Evolutionary conservation across 2,888 invertebrate species (phyloP), one percentile per base, ranked within the genome.

Genomic region (Pyrrhosoma nymphula): DNA sequence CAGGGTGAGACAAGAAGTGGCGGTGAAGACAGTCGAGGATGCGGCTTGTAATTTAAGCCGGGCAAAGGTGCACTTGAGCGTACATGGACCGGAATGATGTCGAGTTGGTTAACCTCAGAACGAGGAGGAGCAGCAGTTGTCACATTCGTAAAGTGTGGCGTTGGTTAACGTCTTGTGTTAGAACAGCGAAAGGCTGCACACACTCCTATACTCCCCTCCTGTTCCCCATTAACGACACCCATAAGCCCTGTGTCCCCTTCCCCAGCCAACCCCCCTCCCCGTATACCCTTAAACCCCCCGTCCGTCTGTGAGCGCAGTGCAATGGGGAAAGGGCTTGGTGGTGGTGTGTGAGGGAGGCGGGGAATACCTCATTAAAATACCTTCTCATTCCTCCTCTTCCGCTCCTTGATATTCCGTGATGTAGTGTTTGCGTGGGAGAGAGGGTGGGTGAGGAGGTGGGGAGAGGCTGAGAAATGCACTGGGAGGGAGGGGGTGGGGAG

Each of bases 161-260:
- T 93, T 63, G 93, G 93, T 93, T 93, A 93, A 69, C 93, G 69
- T 93, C 93, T 93, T 69, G 93, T 93, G 93, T 93, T 69, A 63
- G 30, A 60, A 39, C 35, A 69, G 63, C 82, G 82, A 82, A 82
- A 35, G 82, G 82, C 82, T 82, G 35, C 82, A 82, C 35, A 82
- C 82, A 30, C 82, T 35, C 82, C 82, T 82, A 4, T n/a, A 26
- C n/a, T 1, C 47, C 69, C 69, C 26, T 26, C n/a, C 26, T 6
- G 23, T 69, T 69, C 69, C 69, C 69, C 69, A 69, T 69, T 82
- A 82, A 82, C 35, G 82, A 35, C 82, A 35, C 8, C 82, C 35
- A 82, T 82, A 82, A 82, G 12, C n/a, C 75, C 82, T 35, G 82
- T 10, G 69, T 69, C 3, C 69, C 69, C 63, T 20, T 63, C 63